phyloP scores from a whole-genome alignment of 2,113 vertebrate species.

The Agelaius tricolor region DNA sequence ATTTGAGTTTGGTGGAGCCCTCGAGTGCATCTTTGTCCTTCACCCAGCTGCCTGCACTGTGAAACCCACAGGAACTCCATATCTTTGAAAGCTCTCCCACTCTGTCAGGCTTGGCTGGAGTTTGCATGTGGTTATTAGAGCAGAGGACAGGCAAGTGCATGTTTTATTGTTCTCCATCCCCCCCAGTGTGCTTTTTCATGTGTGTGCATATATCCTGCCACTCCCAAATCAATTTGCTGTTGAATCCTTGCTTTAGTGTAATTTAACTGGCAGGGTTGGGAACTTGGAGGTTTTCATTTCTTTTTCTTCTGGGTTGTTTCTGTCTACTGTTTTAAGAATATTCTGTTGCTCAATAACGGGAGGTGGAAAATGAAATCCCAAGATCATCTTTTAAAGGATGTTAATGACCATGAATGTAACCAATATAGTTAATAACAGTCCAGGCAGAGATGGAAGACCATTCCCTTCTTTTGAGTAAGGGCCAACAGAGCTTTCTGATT shows the following conservation, averaged over 20 bases:
- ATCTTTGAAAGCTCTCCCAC: slow-evolving; percentile 32
- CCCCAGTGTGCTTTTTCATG: background rate
- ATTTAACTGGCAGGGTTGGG: background rate
- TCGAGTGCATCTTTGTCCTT: background rate
- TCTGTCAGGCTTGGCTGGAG: slow-evolving; percentile 28
- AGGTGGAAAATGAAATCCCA: slow-evolving; percentile 47
- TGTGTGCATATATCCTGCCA: background rate
- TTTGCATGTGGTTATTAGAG: slow-evolving; percentile 3
- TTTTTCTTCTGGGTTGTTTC: slow-evolving; percentile 11
- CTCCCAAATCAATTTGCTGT: background rate
- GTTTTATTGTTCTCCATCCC: background rate
- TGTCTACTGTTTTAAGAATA: background rate
- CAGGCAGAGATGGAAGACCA: background rate
- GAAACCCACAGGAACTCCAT: background rate
- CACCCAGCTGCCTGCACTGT: background rate
- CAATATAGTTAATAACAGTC: slow-evolving; percentile 32
- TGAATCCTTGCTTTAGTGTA: background rate
- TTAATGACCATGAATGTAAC: slow-evolving; percentile 45
- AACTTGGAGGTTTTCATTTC: slow-evolving; percentile 2
- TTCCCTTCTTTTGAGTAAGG: slow-evolving; percentile 28
- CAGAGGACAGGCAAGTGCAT: slow-evolving; percentile 27
- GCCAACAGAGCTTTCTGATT: slow-evolving; percentile 58
- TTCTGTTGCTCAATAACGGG: slow-evolving; percentile 50
- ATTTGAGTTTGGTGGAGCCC: background rate
- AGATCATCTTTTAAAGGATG: slow-evolving; percentile 32